Conservation (phyloP, 2,888 invertebrate genomes). For the Rambutsinella grinnellia region DNA sequence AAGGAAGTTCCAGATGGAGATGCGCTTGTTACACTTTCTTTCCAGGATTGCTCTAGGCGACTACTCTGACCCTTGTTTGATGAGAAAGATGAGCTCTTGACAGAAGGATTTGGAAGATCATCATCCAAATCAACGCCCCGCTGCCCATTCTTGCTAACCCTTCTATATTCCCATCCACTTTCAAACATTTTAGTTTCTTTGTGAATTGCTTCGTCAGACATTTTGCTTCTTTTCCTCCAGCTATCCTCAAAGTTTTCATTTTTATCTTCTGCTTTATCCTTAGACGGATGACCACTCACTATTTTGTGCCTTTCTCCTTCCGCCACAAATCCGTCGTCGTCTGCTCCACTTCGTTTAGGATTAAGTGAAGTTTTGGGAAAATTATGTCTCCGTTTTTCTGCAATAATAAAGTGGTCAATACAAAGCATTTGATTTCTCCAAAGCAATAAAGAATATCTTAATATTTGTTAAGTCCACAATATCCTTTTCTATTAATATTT, state of each 20-base stretch:
- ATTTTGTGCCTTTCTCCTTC: constrained; percentile 15
- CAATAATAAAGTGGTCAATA: too few relatives aligned
- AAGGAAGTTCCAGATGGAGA: constrained; percentile 66
- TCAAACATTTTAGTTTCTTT: constrained; percentile 10
- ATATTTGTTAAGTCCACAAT: too few relatives aligned
- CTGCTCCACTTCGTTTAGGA: constrained; percentile 19
- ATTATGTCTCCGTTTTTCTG: too few relatives aligned
- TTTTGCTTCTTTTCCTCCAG: constrained; percentile 42
- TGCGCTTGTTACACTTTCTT: constrained; percentile 2
- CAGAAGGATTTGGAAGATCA: too few relatives aligned
- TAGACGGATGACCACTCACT: constrained; percentile 3
- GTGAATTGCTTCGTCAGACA: constrained; percentile 37
- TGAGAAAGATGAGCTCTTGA: constrained; percentile 32
- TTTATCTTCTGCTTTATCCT: constrained; percentile 18
- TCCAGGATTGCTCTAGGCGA: constrained; percentile 1
- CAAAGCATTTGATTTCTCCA: too few relatives aligned
- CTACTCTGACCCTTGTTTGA: constrained; percentile 1
- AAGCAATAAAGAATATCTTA: too few relatives aligned
- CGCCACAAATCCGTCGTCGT: constrained; percentile 17
- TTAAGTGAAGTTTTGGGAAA: constrained; percentile 47
- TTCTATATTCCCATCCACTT: neutral
- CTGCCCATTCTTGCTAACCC: neutral
- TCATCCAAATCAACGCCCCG: constrained; percentile 35
- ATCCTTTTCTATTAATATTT: too few relatives aligned
- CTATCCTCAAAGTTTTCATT: too few relatives aligned